Base-by-base conservation (phyloP, 1,140 invertebrate genomes). In the Pseudomyrmex cubaensis region DNA sequence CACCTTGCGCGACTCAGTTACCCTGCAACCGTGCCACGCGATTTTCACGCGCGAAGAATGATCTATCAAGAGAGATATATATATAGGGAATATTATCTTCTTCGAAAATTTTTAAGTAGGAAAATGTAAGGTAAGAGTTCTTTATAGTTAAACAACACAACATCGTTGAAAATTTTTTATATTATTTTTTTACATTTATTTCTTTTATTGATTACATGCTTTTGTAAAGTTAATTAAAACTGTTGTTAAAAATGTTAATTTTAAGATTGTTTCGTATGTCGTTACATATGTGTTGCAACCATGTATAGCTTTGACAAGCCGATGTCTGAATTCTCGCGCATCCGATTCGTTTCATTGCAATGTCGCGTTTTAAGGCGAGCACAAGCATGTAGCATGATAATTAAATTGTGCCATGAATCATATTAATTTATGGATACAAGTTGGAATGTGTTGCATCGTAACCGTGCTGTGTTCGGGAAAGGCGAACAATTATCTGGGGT, bases 381-480 rank as follows among this genome's bases (percentile, higher is more conserved):
- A 1, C 35, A 20, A 63, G 44, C 17, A 63, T 63, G 57, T 63
- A 63, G 73, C 44, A 63, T 48, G 44, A 75, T 75, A 75, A 75
- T 75, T 75, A 75, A 75, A 75, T 75, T 75, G 57, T 75, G 73
- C 13, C 20, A 25, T 75, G 57, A 75, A 75, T 75, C 73, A 63
- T 75, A 75, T 75, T 48, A 63, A 75, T 75, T 75, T 75, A 75
- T 75, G 73, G 20, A 62, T 62, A 62, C 59, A 22, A 62, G 59
- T 22, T 62, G 20, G 12, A 20, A 75, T 75, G 59, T 63, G 59
- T 63, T 54, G 35, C 25, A 17, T 54, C 25, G n/a, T 56, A 74
- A 48, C 35, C 4, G 13, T 74, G 61, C 44, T 50, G 15, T 2
- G 20, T 20, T 63, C 10, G 44, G 5, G 48, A 63, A 25, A 63